phyloP scores from a whole-genome alignment of 2,113 vertebrate species.

The Tupaia chinensis region DNA sequence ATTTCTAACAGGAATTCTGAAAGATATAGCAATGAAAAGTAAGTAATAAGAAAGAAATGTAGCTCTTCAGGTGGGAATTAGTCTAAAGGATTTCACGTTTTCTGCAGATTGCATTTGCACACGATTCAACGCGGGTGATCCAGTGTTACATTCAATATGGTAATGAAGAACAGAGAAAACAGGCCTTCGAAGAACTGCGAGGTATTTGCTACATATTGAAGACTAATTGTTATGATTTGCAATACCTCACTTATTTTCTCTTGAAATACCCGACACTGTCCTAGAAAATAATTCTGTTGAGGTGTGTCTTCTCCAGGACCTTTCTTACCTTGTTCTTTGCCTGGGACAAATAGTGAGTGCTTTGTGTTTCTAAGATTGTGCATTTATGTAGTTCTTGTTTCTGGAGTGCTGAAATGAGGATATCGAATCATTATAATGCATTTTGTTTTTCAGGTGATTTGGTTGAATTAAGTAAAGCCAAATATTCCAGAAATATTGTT shows the following conservation, averaged over 20 bases:
- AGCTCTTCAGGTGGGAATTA: background rate
- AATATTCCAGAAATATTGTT: conserved; percentile 96
- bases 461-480: conserved; percentile 94
- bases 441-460: conserved; percentile 89
- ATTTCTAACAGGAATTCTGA: background rate
- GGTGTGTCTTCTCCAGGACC: background rate
- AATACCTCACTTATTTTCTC: background rate
- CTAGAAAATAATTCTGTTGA: background rate
- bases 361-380: background rate
- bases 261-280: background rate
- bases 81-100: conserved; percentile 34
- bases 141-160: conserved; percentile 96
- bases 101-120: conserved; percentile 94
- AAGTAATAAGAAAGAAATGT: background rate
- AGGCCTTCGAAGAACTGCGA: conserved; percentile 93
- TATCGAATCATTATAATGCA: conserved; percentile 14
- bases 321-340: background rate
- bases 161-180: conserved; percentile 91
- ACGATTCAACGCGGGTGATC: conserved; percentile 96
- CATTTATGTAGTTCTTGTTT: background rate
- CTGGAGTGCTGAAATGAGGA: background rate
- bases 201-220: conserved; percentile 84
- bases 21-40: background rate
- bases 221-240: background rate
- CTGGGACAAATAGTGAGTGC: background rate